Base-by-base conservation (phyloP, 2,888 invertebrate genomes). In the Lasioglossum figueresi region DNA sequence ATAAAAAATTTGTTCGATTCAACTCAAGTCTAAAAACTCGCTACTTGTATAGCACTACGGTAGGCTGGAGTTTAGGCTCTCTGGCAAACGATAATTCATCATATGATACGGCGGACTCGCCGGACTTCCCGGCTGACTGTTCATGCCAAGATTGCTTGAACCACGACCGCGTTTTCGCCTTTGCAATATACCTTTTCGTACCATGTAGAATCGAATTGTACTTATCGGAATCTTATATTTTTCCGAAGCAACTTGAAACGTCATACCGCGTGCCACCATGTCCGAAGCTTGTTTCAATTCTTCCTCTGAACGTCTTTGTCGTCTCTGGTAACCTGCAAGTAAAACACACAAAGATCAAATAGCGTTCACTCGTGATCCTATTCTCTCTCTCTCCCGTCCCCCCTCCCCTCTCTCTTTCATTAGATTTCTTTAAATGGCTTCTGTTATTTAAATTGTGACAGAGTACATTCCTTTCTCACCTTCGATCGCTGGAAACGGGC, bases 221-320 rank as follows among this genome's bases (percentile, higher is more conserved):
- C 98, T 98, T 88, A 98, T 98, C 83, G 98, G 98, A 95, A 98
- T 98, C 94, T 97, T 97, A 95, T 97, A 98, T 96, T 97, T 97
- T 92, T 98, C 98, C 83, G 98, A 98, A 48, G 98, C 98, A 1
- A 97, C 98, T 95, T 98, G 98, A 96, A 98, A 98, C 92, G 98
- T 98, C 95, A 97, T 97, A 1, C 98, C 98, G 80, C 97, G 97
- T n/a, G 97, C 97, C 86, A 98, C 98, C 95, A 98, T 97, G 94
- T 98, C 98, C 4, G 98, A 98, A 0, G 98, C 98, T 93, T 97
- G 96, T n/a, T 97, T 96, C 76, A 98, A 93, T 91, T 97, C 97
- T 73, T 97, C 97, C 94, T 98, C 98, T 48, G 97, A 97, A 90
- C 98, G 96, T 0, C 98, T 96, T 82, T 95, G 95, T 88, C 95